Evolutionary conservation across 2,888 invertebrate genomes (phyloP).

Genomic region (Leptopilina drosophilae): DNA sequence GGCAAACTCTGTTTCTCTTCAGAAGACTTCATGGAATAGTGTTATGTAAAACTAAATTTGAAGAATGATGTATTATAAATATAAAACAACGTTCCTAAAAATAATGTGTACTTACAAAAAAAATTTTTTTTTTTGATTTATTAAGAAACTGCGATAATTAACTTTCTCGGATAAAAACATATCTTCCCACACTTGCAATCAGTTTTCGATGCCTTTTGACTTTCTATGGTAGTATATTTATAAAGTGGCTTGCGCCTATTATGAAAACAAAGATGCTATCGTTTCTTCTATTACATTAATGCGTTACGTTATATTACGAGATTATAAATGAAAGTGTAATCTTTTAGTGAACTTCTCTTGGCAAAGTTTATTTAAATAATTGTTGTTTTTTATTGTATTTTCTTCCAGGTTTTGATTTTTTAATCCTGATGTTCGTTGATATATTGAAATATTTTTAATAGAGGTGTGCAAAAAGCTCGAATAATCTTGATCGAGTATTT

Average conservation of each 20-base stretch:
- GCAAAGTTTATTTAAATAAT: not conserved
- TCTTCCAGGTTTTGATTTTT: not conserved
- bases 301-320: conserved; percentile 50
- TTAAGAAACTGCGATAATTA: conserved; percentile 14
- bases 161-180: not conserved
- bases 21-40: too few species aligned
- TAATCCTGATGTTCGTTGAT: too few species aligned
- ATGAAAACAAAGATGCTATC: conserved; percentile 50
- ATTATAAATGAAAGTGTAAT: conserved; percentile 38
- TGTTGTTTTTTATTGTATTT: not conserved
- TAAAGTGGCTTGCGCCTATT: conserved; percentile 24
- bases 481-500: too few species aligned
- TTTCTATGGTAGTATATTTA: conserved; percentile 45
- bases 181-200: not conserved
- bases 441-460: too few species aligned
- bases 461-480: too few species aligned
- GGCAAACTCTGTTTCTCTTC: too few species aligned
- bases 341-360: not conserved
- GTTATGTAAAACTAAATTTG: too few species aligned
- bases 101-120: too few species aligned
- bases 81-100: too few species aligned
- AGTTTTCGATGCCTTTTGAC: conserved; percentile 26
- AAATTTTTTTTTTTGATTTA: not conserved
- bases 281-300: conserved; percentile 50
- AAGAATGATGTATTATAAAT: too few species aligned